These are phyloP conservation scores for Allolobophora icterica DNA, from an alignment of 2,888 invertebrate species.

Conservation along the genomic window DNA sequence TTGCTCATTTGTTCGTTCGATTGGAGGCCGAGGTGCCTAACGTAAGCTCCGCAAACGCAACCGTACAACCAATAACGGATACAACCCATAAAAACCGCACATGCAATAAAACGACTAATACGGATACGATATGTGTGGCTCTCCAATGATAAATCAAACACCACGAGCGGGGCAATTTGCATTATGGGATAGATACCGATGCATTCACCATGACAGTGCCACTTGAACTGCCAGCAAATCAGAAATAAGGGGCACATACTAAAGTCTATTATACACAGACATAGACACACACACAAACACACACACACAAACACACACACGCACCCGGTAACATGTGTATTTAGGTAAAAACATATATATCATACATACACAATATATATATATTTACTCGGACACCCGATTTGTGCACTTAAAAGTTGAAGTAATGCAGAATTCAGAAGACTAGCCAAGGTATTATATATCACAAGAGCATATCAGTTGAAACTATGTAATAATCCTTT, in stretches of 20 bases:
- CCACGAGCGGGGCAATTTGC: neutral
- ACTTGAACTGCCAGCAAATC: neutral
- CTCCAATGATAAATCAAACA: constrained; percentile 6
- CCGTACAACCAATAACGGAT: neutral
- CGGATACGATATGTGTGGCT: neutral
- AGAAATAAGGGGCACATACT: neutral
- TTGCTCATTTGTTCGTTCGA: constrained; percentile 14
- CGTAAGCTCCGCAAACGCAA: too few species aligned
- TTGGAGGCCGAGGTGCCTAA: too few species aligned
- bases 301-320: neutral
- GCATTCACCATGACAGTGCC: constrained; percentile 6
- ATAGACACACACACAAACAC: neutral
- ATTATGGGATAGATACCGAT: neutral
- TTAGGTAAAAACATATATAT: too few species aligned
- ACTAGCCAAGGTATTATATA: too few species aligned
- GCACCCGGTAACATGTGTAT: too few species aligned
- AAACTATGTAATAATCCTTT: too few species aligned
- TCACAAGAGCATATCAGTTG: too few species aligned
- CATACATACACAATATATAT: too few species aligned
- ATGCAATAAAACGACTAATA: constrained; percentile 10
- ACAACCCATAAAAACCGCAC: neutral
- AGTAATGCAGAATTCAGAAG: too few species aligned
- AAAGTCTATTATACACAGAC: neutral
- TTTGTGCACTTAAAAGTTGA: too few species aligned
- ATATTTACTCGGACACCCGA: too few species aligned